These are phyloP conservation scores for Sycophila texana DNA, from an alignment of 2,888 invertebrate species.

Conservation along the genomic window DNA sequence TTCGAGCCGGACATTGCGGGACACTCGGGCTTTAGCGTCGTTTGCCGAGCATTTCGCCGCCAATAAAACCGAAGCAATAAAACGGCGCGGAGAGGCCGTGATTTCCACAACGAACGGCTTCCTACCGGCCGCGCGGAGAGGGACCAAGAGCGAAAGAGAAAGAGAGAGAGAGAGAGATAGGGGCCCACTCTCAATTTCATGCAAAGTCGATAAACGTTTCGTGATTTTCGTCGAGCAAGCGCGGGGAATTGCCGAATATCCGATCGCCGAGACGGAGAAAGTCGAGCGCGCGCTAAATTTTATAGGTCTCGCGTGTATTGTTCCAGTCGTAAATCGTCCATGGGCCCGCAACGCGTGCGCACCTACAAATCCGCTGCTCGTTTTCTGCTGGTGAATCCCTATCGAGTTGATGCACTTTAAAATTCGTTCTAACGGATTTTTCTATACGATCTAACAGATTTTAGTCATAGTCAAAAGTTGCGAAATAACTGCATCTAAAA, in stretches of 20 bases:
- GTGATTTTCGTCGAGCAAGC: slow-evolving; percentile 48
- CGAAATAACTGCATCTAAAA: no score
- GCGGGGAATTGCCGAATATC: slow-evolving; percentile 44
- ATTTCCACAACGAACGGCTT: slow-evolving; percentile 48
- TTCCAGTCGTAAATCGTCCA: slow-evolving; percentile 42
- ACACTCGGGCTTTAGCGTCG: slow-evolving; percentile 38
- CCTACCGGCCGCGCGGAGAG: slow-evolving; percentile 9
- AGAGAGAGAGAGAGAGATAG: no score
- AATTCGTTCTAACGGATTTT: neutral
- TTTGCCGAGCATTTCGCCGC: slow-evolving; percentile 47
- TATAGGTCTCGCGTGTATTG: slow-evolving; percentile 53
- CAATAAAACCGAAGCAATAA: slow-evolving; percentile 55
- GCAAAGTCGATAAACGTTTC: slow-evolving; percentile 54
- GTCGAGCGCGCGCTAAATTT: slow-evolving; percentile 46
- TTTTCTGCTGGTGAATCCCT: slow-evolving; percentile 14
- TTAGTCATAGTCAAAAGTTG: no score
- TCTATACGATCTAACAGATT: no score
- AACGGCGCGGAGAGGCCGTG: slow-evolving; percentile 24
- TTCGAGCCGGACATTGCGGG: slow-evolving; percentile 56
- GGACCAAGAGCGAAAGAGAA: no score
- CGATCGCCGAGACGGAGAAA: slow-evolving; percentile 26
- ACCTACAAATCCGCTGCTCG: slow-evolving; percentile 26
- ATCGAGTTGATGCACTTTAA: neutral
- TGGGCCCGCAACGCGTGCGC: neutral
- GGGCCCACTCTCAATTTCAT: slow-evolving; percentile 47